Conservation (phyloP, 2,888 invertebrate genomes). For the Cancer borealis region DNA sequence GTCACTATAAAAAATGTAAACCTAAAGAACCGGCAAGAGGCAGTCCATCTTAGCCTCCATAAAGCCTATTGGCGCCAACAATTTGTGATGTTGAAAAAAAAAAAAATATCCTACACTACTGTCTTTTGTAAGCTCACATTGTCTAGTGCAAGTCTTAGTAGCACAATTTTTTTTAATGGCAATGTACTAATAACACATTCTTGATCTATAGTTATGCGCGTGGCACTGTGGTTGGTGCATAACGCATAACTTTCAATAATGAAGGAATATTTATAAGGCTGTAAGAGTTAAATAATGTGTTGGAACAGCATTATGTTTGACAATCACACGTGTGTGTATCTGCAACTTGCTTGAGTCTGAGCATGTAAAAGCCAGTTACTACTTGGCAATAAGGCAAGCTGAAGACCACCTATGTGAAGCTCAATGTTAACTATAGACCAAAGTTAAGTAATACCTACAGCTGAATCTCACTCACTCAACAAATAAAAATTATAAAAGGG, state of each 20-base stretch:
- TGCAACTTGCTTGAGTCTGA: not conserved
- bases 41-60: no score
- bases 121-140: not conserved
- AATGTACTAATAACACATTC: not conserved
- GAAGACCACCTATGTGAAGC: conserved; percentile 5
- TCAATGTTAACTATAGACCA: not conserved
- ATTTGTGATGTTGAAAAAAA: no score
- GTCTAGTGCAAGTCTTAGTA: not conserved
- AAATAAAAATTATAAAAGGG: not conserved
- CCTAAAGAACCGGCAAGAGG: no score
- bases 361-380: not conserved
- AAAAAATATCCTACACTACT: not conserved
- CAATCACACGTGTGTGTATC: not conserved
- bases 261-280: not conserved
- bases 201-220: no score
- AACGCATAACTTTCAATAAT: not conserved
- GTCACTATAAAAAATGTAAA: no score
- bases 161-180: not conserved
- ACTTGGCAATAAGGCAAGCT: conserved; percentile 28
- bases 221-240: no score
- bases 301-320: not conserved
- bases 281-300: not conserved
- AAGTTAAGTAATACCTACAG: not conserved
- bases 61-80: no score
- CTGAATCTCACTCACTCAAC: not conserved